Evolutionary conservation across 2,888 invertebrate genomes (phyloP).

Genomic region (Hyposoter dolosus): DNA sequence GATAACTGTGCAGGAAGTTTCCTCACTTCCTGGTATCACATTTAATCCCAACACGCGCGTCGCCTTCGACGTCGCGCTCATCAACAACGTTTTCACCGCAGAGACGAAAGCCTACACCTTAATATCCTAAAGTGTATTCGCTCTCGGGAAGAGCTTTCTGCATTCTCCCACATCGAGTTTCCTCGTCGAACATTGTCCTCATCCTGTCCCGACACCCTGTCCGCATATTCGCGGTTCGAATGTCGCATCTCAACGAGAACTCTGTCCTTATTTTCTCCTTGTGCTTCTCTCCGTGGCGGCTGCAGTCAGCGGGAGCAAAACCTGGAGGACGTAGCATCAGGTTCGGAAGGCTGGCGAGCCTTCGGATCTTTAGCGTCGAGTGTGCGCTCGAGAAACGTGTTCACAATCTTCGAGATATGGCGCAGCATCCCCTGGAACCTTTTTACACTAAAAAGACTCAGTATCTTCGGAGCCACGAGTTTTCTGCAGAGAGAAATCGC

Average conservation of each 20-base stretch:
- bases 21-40: not conserved
- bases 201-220: constrained; percentile 50
- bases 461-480: not conserved
- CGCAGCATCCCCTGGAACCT: constrained; percentile 37
- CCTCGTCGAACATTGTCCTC: constrained; percentile 52
- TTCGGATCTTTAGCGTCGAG: constrained; percentile 43
- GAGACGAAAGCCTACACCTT: constrained; percentile 27
- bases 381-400: constrained; percentile 35
- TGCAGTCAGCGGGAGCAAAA: constrained; percentile 34
- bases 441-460: not conserved
- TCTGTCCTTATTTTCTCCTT: constrained; percentile 25
- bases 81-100: constrained; percentile 28
- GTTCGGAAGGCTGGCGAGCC: constrained; percentile 23
- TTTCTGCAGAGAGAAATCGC: not conserved
- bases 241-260: constrained; percentile 28
- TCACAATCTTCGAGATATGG: constrained; percentile 26
- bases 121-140: constrained; percentile 63
- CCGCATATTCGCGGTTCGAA: constrained; percentile 53
- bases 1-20: not conserved
- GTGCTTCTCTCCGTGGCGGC: constrained; percentile 14
- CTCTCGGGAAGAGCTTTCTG: constrained; percentile 36
- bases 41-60: not conserved
- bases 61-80: constrained; percentile 16
- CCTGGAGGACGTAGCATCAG: constrained; percentile 47
- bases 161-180: constrained; percentile 23